Evolutionary conservation across 2,797 vertebrate genomes (phyloP), one percentile per base, ranked within the genome.

Genomic region (Balearica regulorum): DNA sequence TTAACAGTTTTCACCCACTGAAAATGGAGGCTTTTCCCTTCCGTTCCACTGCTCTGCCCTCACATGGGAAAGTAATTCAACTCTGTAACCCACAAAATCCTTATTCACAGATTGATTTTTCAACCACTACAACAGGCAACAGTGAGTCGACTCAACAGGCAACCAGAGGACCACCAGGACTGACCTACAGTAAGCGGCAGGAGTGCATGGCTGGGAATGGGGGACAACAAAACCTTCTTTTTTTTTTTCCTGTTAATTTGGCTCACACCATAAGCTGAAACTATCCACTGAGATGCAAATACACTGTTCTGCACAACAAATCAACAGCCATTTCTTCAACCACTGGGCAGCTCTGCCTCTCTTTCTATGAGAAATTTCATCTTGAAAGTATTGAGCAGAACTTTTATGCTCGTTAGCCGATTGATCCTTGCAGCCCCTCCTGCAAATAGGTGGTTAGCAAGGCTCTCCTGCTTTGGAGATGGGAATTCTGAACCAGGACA

Each of bases 241-340:
- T 26, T 83, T 26, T 61, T 80, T 28, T 18, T 10, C 29, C 26
- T 13, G 1, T n/a, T 60, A 33, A 48, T 94, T 76, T 77, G 37
- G 7, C 25, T 92, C 10, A 58, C 17, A 12, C 14, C 5, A 0
- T 55, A 55, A 77, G 11, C 49, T 75, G 69, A 57, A 91, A 22
- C 25, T 39, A 31, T 24, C 12, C 6, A 3, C n/a, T 46, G 18
- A 78, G 41, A 44, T 62, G 48, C 5, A 69, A 41, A 76, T 5
- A 55, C 13, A 49, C 0, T 0, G 12, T 37, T 9, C 62, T 1
- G 2, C 31, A 64, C 24, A 69, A 77, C 35, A 87, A 79, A 26
- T 39, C 41, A 65, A 22, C 29, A 76, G 33, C 19, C 3, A 3
- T 24, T 57, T 91, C n/a, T 81, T 73, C 82, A 43, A 5, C 61